These are phyloP conservation scores for zebrafish (Danio rerio) DNA, from an alignment of 2,113 vertebrate species.

Conservation along the genomic window GRCz12tu NC_133186.1:21137001-21137500, in stretches of 20 bases:
- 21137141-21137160: conserved; percentile 35
- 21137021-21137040: background rate
- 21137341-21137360: background rate
- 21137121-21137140: conserved; percentile 41
- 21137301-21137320: background rate
- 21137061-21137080: background rate
- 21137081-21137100: conserved; percentile 12
- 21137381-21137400: background rate
- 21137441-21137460: conserved; percentile 56
- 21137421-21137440: conserved; percentile 48
- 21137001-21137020: background rate
- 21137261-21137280: background rate
- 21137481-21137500: conserved; percentile 50
- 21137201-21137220: conserved; percentile 6
- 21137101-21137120: conserved; percentile 4
- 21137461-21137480: conserved; percentile 65
- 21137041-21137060: background rate
- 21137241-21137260: background rate
- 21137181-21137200: conserved; percentile 13
- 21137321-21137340: background rate
- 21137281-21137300: conserved; percentile 34
- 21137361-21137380: background rate
- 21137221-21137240: conserved; percentile 25
- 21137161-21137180: conserved; percentile 46
- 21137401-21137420: background rate